These are phyloP conservation scores for Saccostrea glomerata DNA, from an alignment of 1,140 invertebrate genomes.

Conservation along the genomic window DNA sequence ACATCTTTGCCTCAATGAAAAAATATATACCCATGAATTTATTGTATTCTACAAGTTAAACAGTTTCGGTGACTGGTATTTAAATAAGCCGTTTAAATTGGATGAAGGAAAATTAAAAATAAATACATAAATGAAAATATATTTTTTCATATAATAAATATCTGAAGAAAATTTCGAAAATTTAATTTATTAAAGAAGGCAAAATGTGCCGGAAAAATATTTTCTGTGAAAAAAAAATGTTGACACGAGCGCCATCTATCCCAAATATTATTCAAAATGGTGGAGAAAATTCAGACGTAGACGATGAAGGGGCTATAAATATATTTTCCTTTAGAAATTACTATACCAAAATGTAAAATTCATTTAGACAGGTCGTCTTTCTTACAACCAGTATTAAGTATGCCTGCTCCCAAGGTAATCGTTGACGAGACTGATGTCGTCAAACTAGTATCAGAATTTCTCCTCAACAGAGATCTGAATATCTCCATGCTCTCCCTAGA, in stretches of 20 bases:
- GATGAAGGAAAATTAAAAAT: no score
- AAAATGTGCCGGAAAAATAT: neutral
- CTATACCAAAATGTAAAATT: neutral
- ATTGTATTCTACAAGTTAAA: no score
- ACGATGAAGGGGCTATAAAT: neutral
- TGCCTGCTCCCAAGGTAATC: conserved; percentile 72
- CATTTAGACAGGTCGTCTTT: no score
- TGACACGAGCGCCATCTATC: neutral
- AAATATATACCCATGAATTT: no score
- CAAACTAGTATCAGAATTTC: conserved; percentile 93
- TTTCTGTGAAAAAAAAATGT: neutral
- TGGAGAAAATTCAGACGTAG: conserved; percentile 29
- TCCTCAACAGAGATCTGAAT: conserved; percentile 90
- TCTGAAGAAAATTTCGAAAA: neutral
- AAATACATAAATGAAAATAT: no score
- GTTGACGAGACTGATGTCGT: conserved; percentile 93
- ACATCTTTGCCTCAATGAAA: no score
- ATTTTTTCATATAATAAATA: no score
- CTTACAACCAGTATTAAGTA: conserved; percentile 47
- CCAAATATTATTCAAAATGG: conserved; percentile 28
- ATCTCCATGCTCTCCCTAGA: conserved; percentile 92
- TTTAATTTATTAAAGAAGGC: neutral
- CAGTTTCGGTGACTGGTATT: no score
- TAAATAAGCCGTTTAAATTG: no score
- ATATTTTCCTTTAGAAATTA: neutral